Percentiles rank a stretch among this genome's conserved stretches.
Conservation (phyloP, 2,113 vertebrate species). For the Sylvietta virens region DNA sequence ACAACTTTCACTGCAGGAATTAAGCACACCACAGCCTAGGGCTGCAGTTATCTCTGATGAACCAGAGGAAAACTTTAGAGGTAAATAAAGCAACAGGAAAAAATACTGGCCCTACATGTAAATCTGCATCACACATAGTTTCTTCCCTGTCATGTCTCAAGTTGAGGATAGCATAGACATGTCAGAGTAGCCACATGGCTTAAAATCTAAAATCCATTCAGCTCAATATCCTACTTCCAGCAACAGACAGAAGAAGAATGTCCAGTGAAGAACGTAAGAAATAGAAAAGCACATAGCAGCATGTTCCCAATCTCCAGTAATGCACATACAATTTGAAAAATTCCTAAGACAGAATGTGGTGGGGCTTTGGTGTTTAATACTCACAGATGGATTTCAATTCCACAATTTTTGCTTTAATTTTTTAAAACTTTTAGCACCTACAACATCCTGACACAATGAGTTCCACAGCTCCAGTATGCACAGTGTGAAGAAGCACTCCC, state of each 20-base stretch:
- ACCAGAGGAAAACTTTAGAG: background rate
- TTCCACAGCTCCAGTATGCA: background rate
- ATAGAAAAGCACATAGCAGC: background rate
- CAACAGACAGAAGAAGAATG: background rate
- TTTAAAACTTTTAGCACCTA: background rate
- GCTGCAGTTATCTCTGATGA: background rate
- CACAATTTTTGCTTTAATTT: background rate
- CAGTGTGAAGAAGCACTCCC: background rate
- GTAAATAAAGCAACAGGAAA: background rate
- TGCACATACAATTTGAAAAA: background rate
- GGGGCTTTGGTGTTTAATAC: background rate
- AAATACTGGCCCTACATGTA: background rate
- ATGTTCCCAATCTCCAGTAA: background rate
- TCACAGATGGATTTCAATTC: background rate
- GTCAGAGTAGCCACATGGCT: background rate
- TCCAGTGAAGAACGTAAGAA: background rate
- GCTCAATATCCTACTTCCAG: background rate
- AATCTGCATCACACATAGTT: background rate
- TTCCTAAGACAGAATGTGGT: background rate
- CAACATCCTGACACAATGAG: background rate
- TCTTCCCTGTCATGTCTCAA: background rate
- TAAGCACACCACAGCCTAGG: background rate
- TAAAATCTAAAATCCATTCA: background rate
- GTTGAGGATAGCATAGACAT: background rate
- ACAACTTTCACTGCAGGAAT: background rate